phyloP scores from a whole-genome alignment of 1,140 invertebrate genomes.

The Aphaenogaster ashmeadi region DNA sequence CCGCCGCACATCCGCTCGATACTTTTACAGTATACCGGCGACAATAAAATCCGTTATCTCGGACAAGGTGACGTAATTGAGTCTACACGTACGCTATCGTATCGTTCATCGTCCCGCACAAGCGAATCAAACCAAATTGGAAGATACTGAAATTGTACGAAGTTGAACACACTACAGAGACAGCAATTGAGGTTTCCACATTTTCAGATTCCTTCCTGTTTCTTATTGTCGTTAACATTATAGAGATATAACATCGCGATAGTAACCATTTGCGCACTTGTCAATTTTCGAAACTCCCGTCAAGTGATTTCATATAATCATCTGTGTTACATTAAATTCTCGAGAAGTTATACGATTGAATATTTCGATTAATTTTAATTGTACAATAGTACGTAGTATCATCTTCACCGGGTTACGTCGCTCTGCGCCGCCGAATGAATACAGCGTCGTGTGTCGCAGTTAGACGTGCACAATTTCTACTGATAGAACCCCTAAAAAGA shows the following conservation, averaged over 20 bases:
- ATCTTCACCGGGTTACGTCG: conserved; percentile 68
- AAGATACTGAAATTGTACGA: not conserved
- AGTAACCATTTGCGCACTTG: not conserved
- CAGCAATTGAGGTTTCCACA: not conserved
- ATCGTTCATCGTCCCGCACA: not conserved
- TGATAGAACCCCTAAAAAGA: conserved; percentile 70
- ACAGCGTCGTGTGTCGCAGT: conserved; percentile 75
- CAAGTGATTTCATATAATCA: not conserved
- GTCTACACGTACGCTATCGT: not conserved
- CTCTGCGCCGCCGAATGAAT: conserved; percentile 66
- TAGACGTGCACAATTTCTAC: conserved; percentile 79
- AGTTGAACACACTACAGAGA: not conserved
- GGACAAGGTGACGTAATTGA: conserved; percentile 16
- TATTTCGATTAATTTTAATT: conserved; percentile 11
- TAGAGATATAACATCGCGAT: not conserved
- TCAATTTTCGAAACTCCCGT: not conserved
- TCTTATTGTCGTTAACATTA: not conserved
- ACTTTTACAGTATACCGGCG: conserved; percentile 5
- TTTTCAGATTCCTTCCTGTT: not conserved
- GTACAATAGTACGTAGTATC: not conserved
- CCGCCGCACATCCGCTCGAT: not conserved
- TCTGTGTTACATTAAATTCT: not conserved
- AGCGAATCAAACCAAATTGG: not conserved
- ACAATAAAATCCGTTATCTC: conserved; percentile 31
- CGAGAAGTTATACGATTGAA: not conserved